Evolutionary conservation across 2,113 vertebrate species (phyloP).

Genomic region (Catagonus wagneri): DNA sequence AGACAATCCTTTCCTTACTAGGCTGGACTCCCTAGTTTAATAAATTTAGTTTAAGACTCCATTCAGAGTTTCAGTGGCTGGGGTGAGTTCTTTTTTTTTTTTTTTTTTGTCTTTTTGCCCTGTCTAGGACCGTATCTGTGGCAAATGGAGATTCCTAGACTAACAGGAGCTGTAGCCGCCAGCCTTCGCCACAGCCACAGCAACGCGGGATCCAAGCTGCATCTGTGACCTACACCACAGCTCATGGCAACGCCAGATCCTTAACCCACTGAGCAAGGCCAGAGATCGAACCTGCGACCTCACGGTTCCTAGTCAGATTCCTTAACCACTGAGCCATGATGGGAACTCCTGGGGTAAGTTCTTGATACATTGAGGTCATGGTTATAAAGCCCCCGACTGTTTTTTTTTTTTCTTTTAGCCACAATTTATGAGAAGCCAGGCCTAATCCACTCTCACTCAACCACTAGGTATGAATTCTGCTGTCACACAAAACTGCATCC

Average conservation of each 20-base stretch:
- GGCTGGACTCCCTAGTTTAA: background rate
- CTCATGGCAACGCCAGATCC: too few species aligned
- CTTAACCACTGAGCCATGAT: too few species aligned
- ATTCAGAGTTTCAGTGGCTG: background rate
- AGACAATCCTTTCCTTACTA: background rate
- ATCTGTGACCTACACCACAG: too few species aligned
- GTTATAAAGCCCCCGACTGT: background rate
- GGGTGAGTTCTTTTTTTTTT: background rate
- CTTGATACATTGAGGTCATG: background rate
- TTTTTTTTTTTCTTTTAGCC: background rate
- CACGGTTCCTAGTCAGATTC: too few species aligned
- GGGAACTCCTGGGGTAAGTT: background rate
- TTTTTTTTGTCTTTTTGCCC: too few species aligned
- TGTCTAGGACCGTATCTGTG: too few species aligned
- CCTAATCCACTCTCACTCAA: background rate
- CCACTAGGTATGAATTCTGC: background rate
- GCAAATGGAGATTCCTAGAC: too few species aligned
- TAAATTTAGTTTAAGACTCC: background rate
- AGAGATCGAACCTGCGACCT: too few species aligned
- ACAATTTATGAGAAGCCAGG: background rate
- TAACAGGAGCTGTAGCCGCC: too few species aligned
- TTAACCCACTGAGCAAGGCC: too few species aligned
- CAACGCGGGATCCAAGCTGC: too few species aligned
- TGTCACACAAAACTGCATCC: background rate
- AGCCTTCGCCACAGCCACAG: too few species aligned